Evolutionary conservation across 2,888 invertebrate species (phyloP), one percentile per base, ranked within the genome.

Genomic region (Gari tellinella): DNA sequence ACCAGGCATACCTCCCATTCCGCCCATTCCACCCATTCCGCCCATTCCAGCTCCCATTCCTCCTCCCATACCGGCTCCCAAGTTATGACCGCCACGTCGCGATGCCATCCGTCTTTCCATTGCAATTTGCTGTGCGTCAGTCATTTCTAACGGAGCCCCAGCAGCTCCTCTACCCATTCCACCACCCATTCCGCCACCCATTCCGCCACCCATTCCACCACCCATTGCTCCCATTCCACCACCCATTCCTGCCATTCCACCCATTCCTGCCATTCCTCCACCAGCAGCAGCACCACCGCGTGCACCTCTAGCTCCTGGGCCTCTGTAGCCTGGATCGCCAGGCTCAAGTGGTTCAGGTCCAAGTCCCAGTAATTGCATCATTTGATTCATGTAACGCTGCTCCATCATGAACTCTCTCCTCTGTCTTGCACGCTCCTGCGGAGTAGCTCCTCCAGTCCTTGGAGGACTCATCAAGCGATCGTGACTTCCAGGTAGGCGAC

Each of bases 261-360:
- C 58, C 38, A 51, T 31, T 8, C 31, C 38, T 3, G n/a, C 26
- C 19, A 55, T 61, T 12, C 19, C 25, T 14, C 57, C 40, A 2
- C 23, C 45, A 1, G 43, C 55, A 1, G 23, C 49, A 4, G 40
- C 14, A 14, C 26, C 46, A 3, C 55, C 67, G 4, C 31, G 19
- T 21, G 51, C 58, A 19, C 26, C 40, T 3, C 48, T 45, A 0
- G 51, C 62, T 12, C 74, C 61, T 12, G 79, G 79, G 21, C 65
- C 62, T 21, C 51, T 53, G 43, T 79, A 79, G 12, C 74, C 74
- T 7, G 79, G 79, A 61, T 79, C 79, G 10, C 79, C 79, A 1
- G 79, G 79, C 23, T 79, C 79, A 17, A 72, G 51, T 2, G 79
- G 74, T 48, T 79, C 79, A 12, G 79, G 79, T 10, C 68, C 79